Percentiles rank a stretch among this genome's conserved stretches.
Conservation (phyloP, 2,888 invertebrate genomes). For the Lottia gigantea region DNA sequence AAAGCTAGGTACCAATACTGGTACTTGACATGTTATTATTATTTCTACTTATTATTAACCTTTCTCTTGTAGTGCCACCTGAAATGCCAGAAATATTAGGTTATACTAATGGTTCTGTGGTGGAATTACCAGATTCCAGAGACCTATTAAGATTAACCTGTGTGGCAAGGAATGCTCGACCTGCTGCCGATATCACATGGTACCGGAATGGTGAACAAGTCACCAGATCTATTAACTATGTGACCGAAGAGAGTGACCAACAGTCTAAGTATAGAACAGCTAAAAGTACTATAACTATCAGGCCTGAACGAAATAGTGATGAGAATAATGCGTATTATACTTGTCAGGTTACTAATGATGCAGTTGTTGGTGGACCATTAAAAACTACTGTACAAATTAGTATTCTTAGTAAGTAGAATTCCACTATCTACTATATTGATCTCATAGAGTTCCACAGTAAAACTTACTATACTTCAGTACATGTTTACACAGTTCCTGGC, state of each 20-base stretch:
- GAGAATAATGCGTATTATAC: constrained; percentile 94
- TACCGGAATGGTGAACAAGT: constrained; percentile 92
- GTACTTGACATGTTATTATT: no score
- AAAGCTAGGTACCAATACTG: no score
- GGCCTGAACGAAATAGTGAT: constrained; percentile 79
- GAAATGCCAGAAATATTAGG: constrained; percentile 92
- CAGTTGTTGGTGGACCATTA: constrained; percentile 81
- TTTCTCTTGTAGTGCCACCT: constrained; percentile 81
- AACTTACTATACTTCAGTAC: background rate
- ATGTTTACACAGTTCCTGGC: no score
- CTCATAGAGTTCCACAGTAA: constrained; percentile 5
- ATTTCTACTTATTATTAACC: no score
- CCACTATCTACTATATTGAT: background rate
- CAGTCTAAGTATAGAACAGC: constrained; percentile 60
- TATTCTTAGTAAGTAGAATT: constrained; percentile 84
- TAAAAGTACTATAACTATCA: constrained; percentile 82
- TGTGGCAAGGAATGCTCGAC: constrained; percentile 92
- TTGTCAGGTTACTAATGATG: constrained; percentile 93
- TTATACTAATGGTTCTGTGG: constrained; percentile 88
- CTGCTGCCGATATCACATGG: constrained; percentile 81
- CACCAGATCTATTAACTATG: constrained; percentile 84
- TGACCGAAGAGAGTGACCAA: constrained; percentile 52
- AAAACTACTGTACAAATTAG: constrained; percentile 87
- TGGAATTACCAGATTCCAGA: constrained; percentile 82
- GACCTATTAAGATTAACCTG: constrained; percentile 89